Conservation (phyloP, 1,140 invertebrate genomes). For the Drosophila athabasca region DNA sequence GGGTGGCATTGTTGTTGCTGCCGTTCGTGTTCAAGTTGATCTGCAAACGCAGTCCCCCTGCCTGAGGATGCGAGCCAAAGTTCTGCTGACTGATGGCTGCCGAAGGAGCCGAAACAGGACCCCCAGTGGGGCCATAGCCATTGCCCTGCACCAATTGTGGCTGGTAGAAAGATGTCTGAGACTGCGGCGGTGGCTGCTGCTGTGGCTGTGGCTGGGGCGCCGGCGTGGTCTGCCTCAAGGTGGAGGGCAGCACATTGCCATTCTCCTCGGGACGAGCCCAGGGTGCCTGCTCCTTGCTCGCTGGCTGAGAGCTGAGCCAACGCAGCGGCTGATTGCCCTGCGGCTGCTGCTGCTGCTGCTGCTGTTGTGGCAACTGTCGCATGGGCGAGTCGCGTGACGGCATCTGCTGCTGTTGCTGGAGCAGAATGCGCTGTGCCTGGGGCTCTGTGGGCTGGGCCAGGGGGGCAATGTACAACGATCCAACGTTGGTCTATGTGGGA, state of each 20-base stretch:
- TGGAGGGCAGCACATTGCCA: conserved; percentile 75
- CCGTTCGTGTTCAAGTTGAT: conserved; percentile 63
- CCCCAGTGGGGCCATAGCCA: conserved; percentile 42
- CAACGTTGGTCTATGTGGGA: conserved; percentile 68
- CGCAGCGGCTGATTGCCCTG: conserved; percentile 60
- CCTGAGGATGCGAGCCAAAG: conserved; percentile 61
- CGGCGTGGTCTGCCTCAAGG: conserved; percentile 63
- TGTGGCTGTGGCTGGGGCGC: conserved; percentile 35
- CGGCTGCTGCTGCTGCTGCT: conserved; percentile 45
- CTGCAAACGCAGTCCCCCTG: conserved; percentile 71
- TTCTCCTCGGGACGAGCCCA: conserved; percentile 80
- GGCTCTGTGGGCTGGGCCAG: conserved; percentile 73
- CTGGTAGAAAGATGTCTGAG: conserved; percentile 36
- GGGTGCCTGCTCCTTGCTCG: conserved; percentile 71
- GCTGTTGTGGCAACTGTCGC: conserved; percentile 65
- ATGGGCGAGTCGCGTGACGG: conserved; percentile 72
- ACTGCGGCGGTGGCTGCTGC: conserved; percentile 32
- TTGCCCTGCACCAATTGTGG: conserved; percentile 54
- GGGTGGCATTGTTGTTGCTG: conserved; percentile 57
- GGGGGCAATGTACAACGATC: conserved; percentile 80
- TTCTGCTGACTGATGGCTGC: conserved; percentile 54
- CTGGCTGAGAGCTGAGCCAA: conserved; percentile 73
- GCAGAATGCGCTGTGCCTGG: conserved; percentile 70
- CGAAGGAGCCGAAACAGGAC: conserved; percentile 4
- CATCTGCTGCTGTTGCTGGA: conserved; percentile 68